Conservation (phyloP, 2,888 invertebrate genomes). For the Drosophila ochracea region DNA sequence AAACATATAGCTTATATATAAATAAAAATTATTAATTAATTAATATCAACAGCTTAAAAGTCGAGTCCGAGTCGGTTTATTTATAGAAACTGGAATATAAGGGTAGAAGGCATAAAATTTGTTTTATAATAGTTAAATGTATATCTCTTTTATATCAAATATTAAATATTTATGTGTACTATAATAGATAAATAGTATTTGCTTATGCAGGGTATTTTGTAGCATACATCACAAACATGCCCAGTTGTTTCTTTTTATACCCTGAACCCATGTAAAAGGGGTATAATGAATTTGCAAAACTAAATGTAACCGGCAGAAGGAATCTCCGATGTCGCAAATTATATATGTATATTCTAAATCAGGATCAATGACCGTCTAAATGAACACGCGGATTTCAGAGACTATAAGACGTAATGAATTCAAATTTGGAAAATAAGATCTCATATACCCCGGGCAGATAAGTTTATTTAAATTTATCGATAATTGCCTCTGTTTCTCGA, state of each 20-base stretch:
- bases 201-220: constrained; percentile 1
- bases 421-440: no score
- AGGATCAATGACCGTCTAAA: not conserved
- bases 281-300: not conserved
- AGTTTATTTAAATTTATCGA: no score
- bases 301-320: not conserved
- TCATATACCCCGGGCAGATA: no score
- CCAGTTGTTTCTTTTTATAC: constrained; percentile 33
- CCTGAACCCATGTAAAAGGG: not conserved
- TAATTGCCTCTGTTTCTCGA: no score
- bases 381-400: not conserved
- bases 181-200: not conserved
- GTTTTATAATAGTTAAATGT: not conserved
- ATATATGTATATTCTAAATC: not conserved
- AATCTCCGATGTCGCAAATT: not conserved
- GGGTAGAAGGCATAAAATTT: not conserved
- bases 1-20: not conserved
- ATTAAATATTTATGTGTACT: not conserved
- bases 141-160: not conserved
- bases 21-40: not conserved
- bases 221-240: not conserved
- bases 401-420: no score
- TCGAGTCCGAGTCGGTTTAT: not conserved
- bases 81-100: not conserved
- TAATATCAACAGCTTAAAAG: not conserved